Evolutionary conservation across 2,113 vertebrate species (phyloP).

Genomic region (Muntiacus muntjak): DNA sequence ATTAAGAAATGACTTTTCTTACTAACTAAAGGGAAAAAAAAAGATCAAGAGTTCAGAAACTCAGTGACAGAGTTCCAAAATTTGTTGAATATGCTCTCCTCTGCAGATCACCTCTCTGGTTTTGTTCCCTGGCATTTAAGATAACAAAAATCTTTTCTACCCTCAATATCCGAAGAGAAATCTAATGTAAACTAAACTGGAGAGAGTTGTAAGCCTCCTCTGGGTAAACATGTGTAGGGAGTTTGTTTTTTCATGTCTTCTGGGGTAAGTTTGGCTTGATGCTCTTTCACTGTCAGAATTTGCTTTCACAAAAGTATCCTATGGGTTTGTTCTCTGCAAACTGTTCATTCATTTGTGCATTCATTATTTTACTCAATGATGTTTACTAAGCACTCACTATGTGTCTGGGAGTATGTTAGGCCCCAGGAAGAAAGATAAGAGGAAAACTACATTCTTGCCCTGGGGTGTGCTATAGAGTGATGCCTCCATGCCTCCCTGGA

Average conservation of each 20-base stretch:
- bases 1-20: not conserved
- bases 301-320: not conserved
- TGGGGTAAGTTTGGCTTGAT: not conserved
- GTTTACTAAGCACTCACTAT: not conserved
- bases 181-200: not conserved
- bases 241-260: not conserved
- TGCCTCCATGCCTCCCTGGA: not conserved
- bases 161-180: not conserved
- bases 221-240: not conserved
- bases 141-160: not conserved
- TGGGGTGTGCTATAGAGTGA: too few relatives aligned
- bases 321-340: not conserved
- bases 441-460: not conserved
- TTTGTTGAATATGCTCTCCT: not conserved
- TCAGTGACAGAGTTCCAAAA: not conserved
- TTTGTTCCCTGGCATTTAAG: not conserved
- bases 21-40: not conserved
- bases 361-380: not conserved
- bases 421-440: not conserved
- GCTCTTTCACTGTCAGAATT: not conserved
- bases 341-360: not conserved
- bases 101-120: not conserved
- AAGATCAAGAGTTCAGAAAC: not conserved
- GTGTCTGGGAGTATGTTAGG: not conserved
- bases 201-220: not conserved